phyloP scores from a whole-genome alignment of 2,888 invertebrate species.

The Apamea epomidion region DNA sequence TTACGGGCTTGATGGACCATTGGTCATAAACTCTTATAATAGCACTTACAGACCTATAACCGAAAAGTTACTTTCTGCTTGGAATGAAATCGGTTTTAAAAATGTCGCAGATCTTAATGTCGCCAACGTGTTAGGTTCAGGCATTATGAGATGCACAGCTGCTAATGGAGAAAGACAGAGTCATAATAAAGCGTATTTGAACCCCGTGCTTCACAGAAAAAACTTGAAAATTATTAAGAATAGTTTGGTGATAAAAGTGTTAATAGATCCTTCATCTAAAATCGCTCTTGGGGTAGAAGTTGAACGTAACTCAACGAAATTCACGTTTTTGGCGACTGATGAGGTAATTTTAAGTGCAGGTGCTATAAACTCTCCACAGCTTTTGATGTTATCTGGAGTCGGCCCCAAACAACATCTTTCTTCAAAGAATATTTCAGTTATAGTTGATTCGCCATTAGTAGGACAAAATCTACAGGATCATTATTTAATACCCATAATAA shows the following conservation, averaged over 20 bases:
- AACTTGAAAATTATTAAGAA: conserved; percentile 69
- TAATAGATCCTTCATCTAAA: conserved; percentile 38
- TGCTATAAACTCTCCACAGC: conserved; percentile 86
- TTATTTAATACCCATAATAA: conserved; percentile 77
- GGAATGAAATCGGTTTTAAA: conserved; percentile 84
- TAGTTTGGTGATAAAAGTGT: conserved; percentile 72
- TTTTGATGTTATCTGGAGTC: conserved; percentile 89
- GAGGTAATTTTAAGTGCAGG: conserved; percentile 89
- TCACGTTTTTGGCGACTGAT: conserved; percentile 69
- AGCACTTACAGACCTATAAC: conserved; percentile 79
- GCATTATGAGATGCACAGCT: conserved; percentile 84
- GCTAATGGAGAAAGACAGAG: conserved; percentile 86
- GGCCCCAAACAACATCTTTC: conserved; percentile 83
- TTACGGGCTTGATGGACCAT: conserved; percentile 85
- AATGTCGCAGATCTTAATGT: conserved; percentile 82
- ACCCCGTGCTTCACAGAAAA: conserved; percentile 69
- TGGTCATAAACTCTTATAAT: conserved; percentile 85
- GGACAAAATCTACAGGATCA: conserved; percentile 91
- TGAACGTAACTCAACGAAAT: conserved; percentile 5
- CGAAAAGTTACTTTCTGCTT: conserved; percentile 77
- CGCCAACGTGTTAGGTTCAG: conserved; percentile 78
- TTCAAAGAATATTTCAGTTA: conserved; percentile 77
- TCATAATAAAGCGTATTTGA: conserved; percentile 91
- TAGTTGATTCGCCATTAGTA: conserved; percentile 84
- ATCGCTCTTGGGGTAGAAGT: conserved; percentile 41